A percentile compares a stretch with the other conserved stretches of the same genome.
These are phyloP conservation scores for Fukomys damarensis DNA, from an alignment of 2,113 vertebrate species.

Conservation along the genomic window DNA sequence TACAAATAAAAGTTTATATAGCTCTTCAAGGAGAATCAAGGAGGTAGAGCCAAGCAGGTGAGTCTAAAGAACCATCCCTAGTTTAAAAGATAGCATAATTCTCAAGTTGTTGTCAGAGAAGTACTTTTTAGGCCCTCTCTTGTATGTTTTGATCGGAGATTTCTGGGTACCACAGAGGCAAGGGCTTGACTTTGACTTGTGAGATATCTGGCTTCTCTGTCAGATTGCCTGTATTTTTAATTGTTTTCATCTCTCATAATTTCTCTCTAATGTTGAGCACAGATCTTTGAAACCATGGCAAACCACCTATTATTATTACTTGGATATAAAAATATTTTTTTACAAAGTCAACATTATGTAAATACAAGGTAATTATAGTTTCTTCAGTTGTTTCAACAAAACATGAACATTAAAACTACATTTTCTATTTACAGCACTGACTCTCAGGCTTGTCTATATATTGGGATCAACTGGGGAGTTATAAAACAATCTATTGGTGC, in stretches of 20 bases:
- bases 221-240: not conserved
- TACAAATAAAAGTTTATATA: not conserved
- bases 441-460: not conserved
- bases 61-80: not conserved
- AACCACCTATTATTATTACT: not conserved
- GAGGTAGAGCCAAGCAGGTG: not conserved
- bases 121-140: not conserved
- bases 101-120: not conserved
- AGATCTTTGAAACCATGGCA: conserved; percentile 8
- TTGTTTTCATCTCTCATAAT: not conserved
- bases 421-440: not conserved
- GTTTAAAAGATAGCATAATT: not conserved
- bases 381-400: conserved; percentile 3
- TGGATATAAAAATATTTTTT: not conserved
- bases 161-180: not conserved
- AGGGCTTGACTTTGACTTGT: not conserved
- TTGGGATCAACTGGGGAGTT: not conserved
- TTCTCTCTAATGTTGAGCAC: not conserved
- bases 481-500: not conserved
- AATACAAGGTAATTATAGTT: not conserved
- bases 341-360: not conserved
- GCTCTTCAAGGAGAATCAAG: not conserved
- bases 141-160: not conserved
- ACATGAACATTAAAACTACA: not conserved
- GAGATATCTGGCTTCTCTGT: not conserved